These are phyloP conservation scores for Rugalucina vietnamica DNA, from an alignment of 2,888 invertebrate species.

Conservation along the genomic window DNA sequence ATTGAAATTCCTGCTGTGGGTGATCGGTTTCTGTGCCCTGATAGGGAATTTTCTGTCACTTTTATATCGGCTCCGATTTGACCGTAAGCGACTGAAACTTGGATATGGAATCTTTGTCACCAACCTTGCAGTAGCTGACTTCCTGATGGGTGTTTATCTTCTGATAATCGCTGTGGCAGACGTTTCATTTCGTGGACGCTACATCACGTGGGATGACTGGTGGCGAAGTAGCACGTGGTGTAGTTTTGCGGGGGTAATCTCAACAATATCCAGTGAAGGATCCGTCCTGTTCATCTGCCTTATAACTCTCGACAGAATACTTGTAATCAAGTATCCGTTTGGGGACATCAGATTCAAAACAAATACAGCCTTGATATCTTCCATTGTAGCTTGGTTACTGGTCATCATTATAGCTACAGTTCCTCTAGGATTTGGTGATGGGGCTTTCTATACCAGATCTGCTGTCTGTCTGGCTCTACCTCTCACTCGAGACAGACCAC, in stretches of 20 bases:
- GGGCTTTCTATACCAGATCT: slow-evolving; percentile 77
- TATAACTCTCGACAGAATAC: slow-evolving; percentile 88
- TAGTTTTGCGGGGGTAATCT: slow-evolving; percentile 62
- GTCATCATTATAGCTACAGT: slow-evolving; percentile 72
- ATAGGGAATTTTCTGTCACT: not conserved
- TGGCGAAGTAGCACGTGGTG: slow-evolving; percentile 65
- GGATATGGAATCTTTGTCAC: slow-evolving; percentile 56
- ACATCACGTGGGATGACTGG: slow-evolving; percentile 55
- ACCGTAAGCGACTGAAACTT: slow-evolving; percentile 29
- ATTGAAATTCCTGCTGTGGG: not conserved
- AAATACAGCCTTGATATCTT: slow-evolving; percentile 63
- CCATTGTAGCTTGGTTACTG: slow-evolving; percentile 70
- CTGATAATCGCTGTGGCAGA: slow-evolving; percentile 66
- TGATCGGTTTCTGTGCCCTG: not conserved
- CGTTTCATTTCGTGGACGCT: slow-evolving; percentile 48
- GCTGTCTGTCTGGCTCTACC: slow-evolving; percentile 81
- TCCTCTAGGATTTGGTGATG: slow-evolving; percentile 74
- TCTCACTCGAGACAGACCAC: slow-evolving; percentile 76
- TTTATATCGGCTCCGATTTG: not conserved
- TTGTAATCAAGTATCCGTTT: slow-evolving; percentile 87
- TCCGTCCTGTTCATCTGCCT: slow-evolving; percentile 87
- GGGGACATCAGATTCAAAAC: slow-evolving; percentile 70
- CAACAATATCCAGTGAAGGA: slow-evolving; percentile 86
- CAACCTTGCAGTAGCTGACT: slow-evolving; percentile 54
- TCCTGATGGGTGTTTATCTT: slow-evolving; percentile 41